A percentile compares a stretch with the other conserved stretches of the same genome.
These are phyloP conservation scores for Pantala flavescens DNA, from an alignment of 1,140 invertebrate genomes.

Conservation along the genomic window DNA sequence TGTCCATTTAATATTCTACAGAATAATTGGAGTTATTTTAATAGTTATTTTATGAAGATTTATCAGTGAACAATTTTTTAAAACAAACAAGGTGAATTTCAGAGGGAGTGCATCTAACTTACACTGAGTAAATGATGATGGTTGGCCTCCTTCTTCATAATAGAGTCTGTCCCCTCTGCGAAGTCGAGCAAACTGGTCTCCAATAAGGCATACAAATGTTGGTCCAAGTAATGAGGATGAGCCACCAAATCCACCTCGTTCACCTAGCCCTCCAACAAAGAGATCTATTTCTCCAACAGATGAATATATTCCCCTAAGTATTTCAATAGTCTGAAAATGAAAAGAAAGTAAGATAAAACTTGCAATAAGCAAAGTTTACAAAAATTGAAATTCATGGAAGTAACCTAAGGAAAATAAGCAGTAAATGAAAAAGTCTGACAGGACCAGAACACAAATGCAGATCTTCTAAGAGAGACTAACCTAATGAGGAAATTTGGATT, in stretches of 20 bases:
- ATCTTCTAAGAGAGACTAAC: too few relatives aligned
- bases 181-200: slow-evolving; percentile 47
- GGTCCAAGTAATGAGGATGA: slow-evolving; percentile 42
- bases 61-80: neutral
- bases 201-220: slow-evolving; percentile 49
- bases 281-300: slow-evolving; percentile 54
- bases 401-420: too few relatives aligned
- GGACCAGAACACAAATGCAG: too few relatives aligned
- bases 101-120: slow-evolving; percentile 17
- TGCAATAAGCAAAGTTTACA: too few relatives aligned
- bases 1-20: neutral
- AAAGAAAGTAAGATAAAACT: neutral
- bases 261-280: slow-evolving; percentile 47
- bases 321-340: slow-evolving; percentile 33
- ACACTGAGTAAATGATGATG: slow-evolving; percentile 40
- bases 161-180: slow-evolving; percentile 42
- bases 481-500: too few relatives aligned
- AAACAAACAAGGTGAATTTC: too few relatives aligned
- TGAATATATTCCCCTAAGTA: slow-evolving; percentile 34
- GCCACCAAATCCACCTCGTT: slow-evolving; percentile 35
- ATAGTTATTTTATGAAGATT: neutral
- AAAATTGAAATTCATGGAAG: too few relatives aligned
- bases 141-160: slow-evolving; percentile 41
- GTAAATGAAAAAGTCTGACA: too few relatives aligned
- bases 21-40: neutral